Base-by-base conservation (phyloP, 2,113 vertebrate genomes). In the Catharus bicknelli region DNA sequence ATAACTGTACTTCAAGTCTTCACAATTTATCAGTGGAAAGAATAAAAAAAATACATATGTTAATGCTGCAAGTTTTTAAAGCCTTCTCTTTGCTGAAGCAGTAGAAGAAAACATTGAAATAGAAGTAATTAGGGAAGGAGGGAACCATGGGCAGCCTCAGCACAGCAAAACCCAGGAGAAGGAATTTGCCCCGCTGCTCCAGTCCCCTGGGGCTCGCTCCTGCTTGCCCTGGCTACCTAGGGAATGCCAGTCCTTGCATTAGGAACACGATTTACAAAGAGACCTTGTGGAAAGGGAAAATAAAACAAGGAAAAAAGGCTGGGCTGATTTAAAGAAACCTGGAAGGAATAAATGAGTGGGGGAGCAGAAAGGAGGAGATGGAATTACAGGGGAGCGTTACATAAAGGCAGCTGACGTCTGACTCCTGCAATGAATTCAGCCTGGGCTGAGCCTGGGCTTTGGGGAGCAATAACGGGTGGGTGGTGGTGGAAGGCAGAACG, bases 351-450 rank as follows among this genome's bases (percentile, higher is more conserved):
- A 93, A 90, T 94, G 58, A 88, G 83, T 66, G 83, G 58, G 74
- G 86, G 86, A 93, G 66, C 20, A 7, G 91, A 87, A 95, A 79
- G 1, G 1, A 94, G 86, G 20, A 32, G 88, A 64, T 82, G 74
- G 89, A 92, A 93, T 94, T 84, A 94, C 86, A 85, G 4, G 8
- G 73, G 66, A 88, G 54, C 0, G 0, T 93, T 93, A 84, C 83
- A 93, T 63, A 90, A 95, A 94, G 86, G 90, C 70, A 47, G 72
- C 89, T 95, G 96, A 90, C 36, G 62, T 75, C 86, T 92, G 83
- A 88, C 70, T 93, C 66, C 8, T 45, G 77, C 83, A 87, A 73
- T 92, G 92, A 89, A 93, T 82, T 86, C 76, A 58, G 7, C 67
- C 13, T 22, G 83, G 86, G 57, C 84, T 93, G 66, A 88, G 81